Evolutionary conservation across 1,140 invertebrate genomes (phyloP), one percentile per base, ranked within the genome.

Genomic region (Piezodorus guildinii): DNA sequence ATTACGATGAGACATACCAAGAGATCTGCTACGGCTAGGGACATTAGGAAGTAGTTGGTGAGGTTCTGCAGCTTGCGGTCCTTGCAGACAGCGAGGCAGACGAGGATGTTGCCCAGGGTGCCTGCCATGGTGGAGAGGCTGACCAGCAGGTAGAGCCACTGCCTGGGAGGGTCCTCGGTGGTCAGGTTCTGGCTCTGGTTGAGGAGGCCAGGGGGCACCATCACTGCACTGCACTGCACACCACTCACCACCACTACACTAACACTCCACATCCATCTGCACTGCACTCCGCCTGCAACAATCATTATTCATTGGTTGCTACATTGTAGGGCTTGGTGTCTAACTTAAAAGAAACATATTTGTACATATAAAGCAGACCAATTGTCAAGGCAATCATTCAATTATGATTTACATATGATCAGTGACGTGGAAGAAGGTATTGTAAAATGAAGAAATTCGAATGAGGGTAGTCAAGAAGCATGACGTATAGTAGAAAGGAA

Each of bases 41-140:
- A 96, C 61, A 96, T 78, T 60, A 97, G 83, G 74, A 97, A 94
- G 74, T 94, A 93, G 77, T 97, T 96, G 52, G 94, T 96, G 23
- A 95, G 88, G 70, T 94, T 94, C 72, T 96, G 88, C 67, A 97
- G 80, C 69, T 84, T 79, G 60, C 85, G 81, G 76, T 95, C 91
- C 59, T 90, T 75, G 64, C 85, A 85, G 27, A 97, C 85, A 0
- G 92, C 92, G 67, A 94, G 77, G 74, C 92, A 94, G 43, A 97
- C 94, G 25, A 96, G 78, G 64, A 92, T 86, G 75, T 96, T 97
- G 34, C 94, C 94, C 58, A 95, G 74, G 15, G 91, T 86, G 19
- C 93, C 93, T 10, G 90, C 86, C 23, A 88, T 76, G 69, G 94
- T 91, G 70, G 94, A 88, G 68, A 91, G 78, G 62, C 88, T 78